These are phyloP conservation scores for Lophotis ruficrista DNA, from an alignment of 2,113 vertebrate genomes.

Conservation along the genomic window DNA sequence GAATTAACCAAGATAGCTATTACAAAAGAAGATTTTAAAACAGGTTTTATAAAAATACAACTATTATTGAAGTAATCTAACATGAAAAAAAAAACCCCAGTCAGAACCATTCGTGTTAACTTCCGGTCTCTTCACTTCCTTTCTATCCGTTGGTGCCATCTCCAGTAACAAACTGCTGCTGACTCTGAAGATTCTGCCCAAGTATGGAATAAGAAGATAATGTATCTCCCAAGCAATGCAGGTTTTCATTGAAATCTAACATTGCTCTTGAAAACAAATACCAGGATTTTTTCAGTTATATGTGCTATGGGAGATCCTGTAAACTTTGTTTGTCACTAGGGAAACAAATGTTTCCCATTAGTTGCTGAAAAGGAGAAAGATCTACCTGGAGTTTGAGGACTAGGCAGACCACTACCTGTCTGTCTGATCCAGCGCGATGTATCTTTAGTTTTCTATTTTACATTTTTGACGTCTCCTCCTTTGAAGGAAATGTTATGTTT, in stretches of 20 bases:
- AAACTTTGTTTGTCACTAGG: background rate
- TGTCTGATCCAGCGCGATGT: background rate
- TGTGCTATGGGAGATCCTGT: background rate
- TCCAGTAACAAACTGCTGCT: background rate
- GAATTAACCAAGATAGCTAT: background rate
- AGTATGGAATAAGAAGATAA: background rate
- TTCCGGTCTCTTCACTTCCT: background rate
- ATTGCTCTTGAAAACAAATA: background rate
- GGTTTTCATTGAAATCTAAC: background rate
- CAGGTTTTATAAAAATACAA: background rate
- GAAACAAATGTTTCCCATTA: background rate
- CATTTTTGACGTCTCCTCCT: background rate
- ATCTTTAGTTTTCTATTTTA: background rate
- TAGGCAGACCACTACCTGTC: background rate
- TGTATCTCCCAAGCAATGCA: background rate
- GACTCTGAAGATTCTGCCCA: background rate
- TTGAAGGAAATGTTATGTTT: background rate
- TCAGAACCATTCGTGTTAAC: background rate
- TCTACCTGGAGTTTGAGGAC: background rate
- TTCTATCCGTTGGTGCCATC: background rate
- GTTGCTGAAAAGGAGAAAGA: background rate
- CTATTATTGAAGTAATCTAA: background rate
- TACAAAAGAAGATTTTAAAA: background rate
- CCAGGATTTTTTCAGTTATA: background rate
- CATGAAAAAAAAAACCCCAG: background rate